These are phyloP conservation scores for Drosophila kambysellisi DNA, from an alignment of 2,888 invertebrate genomes.

Conservation along the genomic window DNA sequence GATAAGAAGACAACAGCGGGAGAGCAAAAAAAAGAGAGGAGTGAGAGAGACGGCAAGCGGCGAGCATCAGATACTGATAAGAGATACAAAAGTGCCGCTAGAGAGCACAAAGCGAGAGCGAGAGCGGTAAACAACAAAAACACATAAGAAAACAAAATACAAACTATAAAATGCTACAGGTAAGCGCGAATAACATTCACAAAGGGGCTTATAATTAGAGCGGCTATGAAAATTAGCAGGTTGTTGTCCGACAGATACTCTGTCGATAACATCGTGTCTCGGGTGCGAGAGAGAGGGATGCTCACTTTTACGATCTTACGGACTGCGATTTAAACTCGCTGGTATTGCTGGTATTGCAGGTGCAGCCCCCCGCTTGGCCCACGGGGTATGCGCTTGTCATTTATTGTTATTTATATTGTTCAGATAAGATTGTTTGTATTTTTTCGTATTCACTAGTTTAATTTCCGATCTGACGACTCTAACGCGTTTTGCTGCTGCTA, in stretches of 20 bases:
- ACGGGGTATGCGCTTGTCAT: conserved; percentile 39
- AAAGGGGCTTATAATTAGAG: conserved; percentile 60
- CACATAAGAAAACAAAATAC: not conserved
- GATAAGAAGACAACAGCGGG: conserved; percentile 61
- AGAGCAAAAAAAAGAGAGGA: conserved; percentile 10
- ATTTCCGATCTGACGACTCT: conserved; percentile 62
- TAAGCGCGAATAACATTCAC: conserved; percentile 14
- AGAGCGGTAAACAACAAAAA: conserved; percentile 18
- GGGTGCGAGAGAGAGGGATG: not conserved
- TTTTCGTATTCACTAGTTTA: conserved; percentile 35
- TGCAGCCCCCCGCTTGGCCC: conserved; percentile 14
- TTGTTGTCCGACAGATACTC: conserved; percentile 28
- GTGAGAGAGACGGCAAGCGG: conserved; percentile 2
- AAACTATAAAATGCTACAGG: conserved; percentile 30
- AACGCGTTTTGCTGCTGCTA: conserved; percentile 10
- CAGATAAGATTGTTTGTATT: conserved; percentile 57
- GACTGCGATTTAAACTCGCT: conserved; percentile 35
- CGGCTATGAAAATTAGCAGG: conserved; percentile 67
- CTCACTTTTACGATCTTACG: conserved; percentile 23
- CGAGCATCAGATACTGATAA: conserved; percentile 59
- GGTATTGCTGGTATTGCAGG: conserved; percentile 27
- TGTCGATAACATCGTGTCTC: conserved; percentile 8
- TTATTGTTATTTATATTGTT: conserved; percentile 66
- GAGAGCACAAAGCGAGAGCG: conserved; percentile 16
- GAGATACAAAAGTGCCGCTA: conserved; percentile 24